Conservation (phyloP, 2,113 vertebrate species). For the Cairina moschata region DNA sequence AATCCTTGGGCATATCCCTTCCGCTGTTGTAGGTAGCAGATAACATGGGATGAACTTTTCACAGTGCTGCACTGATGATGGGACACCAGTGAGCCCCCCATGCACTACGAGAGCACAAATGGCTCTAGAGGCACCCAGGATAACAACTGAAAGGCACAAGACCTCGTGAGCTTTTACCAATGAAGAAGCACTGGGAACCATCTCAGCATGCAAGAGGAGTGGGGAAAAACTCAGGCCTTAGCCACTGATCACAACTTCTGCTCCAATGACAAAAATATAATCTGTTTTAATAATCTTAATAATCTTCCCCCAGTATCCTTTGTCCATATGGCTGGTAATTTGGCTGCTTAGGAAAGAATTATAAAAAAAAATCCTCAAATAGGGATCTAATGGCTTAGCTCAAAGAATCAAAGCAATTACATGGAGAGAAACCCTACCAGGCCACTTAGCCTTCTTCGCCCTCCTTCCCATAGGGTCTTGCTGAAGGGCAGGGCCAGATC, state of each 20-base stretch:
- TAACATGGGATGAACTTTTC: not conserved
- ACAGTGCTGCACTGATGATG: not conserved
- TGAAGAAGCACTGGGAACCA: not conserved
- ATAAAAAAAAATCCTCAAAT: constrained; percentile 61
- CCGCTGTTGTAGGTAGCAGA: not conserved
- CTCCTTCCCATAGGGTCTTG: not conserved
- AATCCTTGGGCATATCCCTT: not conserved
- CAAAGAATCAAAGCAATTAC: constrained; percentile 46
- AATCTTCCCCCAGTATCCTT: constrained; percentile 33
- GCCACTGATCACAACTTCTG: constrained; percentile 7
- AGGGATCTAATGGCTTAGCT: constrained; percentile 63
- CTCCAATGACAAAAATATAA: not conserved
- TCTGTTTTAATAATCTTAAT: constrained; percentile 67
- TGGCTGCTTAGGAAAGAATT: constrained; percentile 62
- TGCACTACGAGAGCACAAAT: not conserved
- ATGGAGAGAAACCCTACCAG: constrained; percentile 18
- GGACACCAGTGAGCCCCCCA: not conserved
- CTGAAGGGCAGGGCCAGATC: not conserved
- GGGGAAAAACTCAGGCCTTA: not conserved
- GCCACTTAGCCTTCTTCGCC: not conserved
- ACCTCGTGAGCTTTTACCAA: not conserved
- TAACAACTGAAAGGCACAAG: not conserved
- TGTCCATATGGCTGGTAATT: constrained; percentile 67
- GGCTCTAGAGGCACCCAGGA: not conserved
- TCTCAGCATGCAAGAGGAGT: not conserved